Percentiles rank a stretch among this genome's conserved stretches.
These are phyloP conservation scores for Spodoptera litura DNA, from an alignment of 1,140 invertebrate genomes.

Conservation along the genomic window DNA sequence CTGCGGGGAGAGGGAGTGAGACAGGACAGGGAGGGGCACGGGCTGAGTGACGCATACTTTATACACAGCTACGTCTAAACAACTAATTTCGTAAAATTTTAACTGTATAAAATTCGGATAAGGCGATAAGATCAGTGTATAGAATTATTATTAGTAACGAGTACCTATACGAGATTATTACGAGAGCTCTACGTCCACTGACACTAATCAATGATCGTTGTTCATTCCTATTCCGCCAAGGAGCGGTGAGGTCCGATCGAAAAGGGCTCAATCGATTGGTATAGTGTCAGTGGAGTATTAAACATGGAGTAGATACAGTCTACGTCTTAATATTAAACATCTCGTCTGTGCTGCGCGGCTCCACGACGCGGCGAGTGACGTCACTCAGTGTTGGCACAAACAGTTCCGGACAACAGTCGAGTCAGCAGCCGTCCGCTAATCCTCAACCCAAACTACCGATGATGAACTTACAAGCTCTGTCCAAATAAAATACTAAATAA, in stretches of 20 bases:
- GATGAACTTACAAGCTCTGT: conserved; percentile 38
- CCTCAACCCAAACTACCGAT: conserved; percentile 37
- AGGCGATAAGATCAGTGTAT: conserved; percentile 61
- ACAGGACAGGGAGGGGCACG: conserved; percentile 11
- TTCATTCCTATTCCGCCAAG: too few relatives aligned
- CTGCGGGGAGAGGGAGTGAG: conserved; percentile 50
- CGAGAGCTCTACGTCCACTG: neutral
- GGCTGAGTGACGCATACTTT: neutral
- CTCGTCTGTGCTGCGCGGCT: neutral
- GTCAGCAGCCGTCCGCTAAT: neutral
- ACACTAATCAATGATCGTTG: neutral
- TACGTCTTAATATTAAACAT: conserved; percentile 24
- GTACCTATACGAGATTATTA: conserved; percentile 27
- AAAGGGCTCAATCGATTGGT: too few relatives aligned
- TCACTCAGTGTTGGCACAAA: neutral
- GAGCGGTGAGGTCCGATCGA: too few relatives aligned
- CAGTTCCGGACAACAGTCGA: neutral
- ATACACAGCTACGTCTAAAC: conserved; percentile 37
- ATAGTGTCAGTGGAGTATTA: neutral
- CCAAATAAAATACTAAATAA: conserved; percentile 84
- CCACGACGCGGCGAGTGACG: conserved; percentile 14
- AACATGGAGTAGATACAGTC: conserved; percentile 13
- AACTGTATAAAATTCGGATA: conserved; percentile 63
- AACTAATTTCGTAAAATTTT: conserved; percentile 50
- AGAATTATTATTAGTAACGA: conserved; percentile 12